Percentiles rank a stretch among this genome's conserved stretches.
These are phyloP conservation scores for Pelusios castaneus DNA, from an alignment of 2,113 vertebrate genomes.

Conservation along the genomic window DNA sequence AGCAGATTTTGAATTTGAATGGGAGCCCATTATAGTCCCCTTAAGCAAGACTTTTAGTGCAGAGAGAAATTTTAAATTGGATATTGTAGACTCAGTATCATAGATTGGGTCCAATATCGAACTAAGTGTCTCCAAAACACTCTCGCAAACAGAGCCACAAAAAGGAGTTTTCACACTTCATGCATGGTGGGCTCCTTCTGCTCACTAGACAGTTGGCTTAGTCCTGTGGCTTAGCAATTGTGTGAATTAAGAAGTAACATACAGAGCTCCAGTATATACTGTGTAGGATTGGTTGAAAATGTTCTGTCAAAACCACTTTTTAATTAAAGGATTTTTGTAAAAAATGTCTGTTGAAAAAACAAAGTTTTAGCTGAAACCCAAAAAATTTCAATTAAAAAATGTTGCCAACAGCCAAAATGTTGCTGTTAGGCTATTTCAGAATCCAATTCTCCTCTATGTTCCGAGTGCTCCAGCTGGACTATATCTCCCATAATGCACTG, in stretches of 20 bases:
- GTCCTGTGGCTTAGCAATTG: neutral
- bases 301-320: neutral
- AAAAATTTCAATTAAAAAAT: neutral
- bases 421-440: accelerated
- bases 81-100: too few relatives aligned
- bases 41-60: neutral
- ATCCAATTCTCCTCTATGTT: neutral
- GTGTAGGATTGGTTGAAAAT: neutral
- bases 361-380: neutral
- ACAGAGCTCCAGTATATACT: neutral
- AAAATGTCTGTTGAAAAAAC: neutral
- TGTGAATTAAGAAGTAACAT: neutral
- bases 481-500: neutral
- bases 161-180: neutral
- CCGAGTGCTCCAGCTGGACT: neutral
- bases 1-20: neutral
- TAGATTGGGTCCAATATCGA: neutral
- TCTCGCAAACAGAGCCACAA: neutral
- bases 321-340: neutral
- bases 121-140: neutral
- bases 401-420: too few relatives aligned
- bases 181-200: neutral
- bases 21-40: neutral
- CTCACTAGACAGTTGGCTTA: neutral
- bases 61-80: neutral